These are phyloP conservation scores for Chamaetylas fuelleborni DNA, from an alignment of 2,113 vertebrate species.

Conservation along the genomic window DNA sequence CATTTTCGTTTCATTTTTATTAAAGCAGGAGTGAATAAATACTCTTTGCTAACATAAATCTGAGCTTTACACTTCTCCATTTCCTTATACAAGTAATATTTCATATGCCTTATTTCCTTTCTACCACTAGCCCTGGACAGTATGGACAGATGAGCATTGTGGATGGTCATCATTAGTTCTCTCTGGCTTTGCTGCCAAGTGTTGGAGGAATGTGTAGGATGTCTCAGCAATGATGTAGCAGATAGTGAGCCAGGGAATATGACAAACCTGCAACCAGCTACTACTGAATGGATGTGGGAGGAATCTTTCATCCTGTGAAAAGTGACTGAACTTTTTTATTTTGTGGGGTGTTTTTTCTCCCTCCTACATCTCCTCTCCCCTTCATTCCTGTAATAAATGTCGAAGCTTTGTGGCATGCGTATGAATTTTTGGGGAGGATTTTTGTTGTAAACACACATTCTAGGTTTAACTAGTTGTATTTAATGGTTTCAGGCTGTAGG, in stretches of 20 bases:
- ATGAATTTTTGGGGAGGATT: neutral
- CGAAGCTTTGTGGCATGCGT: neutral
- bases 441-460: neutral
- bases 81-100: neutral
- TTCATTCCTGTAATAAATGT: neutral
- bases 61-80: neutral
- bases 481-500: neutral
- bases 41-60: neutral
- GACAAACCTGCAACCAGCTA: neutral
- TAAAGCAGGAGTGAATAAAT: neutral
- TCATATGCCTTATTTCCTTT: neutral
- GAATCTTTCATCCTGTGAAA: neutral
- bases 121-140: neutral
- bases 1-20: neutral
- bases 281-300: neutral
- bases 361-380: fast-evolving
- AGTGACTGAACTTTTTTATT: neutral
- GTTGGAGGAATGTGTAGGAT: neutral
- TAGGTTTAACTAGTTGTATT: neutral
- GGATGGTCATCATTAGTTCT: neutral
- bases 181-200: neutral
- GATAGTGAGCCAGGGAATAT: neutral
- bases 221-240: neutral
- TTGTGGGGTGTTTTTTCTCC: neutral
- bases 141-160: neutral